A percentile compares a stretch with the other conserved stretches of the same genome.
phyloP scores from a whole-genome alignment of 1,140 invertebrate genomes.

The Catajapyx aquilonaris region DNA sequence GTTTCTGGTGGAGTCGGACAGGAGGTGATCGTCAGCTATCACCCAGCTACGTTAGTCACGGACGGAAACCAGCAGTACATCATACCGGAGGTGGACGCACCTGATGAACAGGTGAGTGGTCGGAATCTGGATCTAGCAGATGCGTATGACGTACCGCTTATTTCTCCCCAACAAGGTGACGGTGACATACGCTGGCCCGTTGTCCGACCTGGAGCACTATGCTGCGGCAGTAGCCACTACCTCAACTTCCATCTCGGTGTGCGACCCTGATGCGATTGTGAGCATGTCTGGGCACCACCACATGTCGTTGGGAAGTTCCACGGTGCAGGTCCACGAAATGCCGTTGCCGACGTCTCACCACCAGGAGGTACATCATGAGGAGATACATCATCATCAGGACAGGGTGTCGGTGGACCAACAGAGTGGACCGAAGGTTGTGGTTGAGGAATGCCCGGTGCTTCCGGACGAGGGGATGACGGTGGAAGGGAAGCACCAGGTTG shows the following conservation, averaged over 20 bases:
- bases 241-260: no score
- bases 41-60: conserved; percentile 10
- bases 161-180: no score
- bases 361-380: neutral
- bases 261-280: no score
- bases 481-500: no score
- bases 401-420: no score
- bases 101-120: conserved; percentile 11
- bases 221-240: no score
- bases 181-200: conserved; percentile 1
- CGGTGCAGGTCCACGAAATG: neutral
- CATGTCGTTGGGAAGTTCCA: neutral
- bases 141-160: conserved; percentile 1
- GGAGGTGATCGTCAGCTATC: conserved; percentile 7
- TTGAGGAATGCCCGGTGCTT: no score
- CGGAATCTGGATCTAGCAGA: conserved; percentile 6
- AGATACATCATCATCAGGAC: no score
- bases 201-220: conserved; percentile 5
- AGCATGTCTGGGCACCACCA: no score
- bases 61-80: conserved; percentile 8
- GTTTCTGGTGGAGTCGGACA: conserved; percentile 7
- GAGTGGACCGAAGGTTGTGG: no score
- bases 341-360: neutral
- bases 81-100: conserved; percentile 7
- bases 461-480: no score